phyloP scores from a whole-genome alignment of 2,888 invertebrate species.

The Atherix ibis region DNA sequence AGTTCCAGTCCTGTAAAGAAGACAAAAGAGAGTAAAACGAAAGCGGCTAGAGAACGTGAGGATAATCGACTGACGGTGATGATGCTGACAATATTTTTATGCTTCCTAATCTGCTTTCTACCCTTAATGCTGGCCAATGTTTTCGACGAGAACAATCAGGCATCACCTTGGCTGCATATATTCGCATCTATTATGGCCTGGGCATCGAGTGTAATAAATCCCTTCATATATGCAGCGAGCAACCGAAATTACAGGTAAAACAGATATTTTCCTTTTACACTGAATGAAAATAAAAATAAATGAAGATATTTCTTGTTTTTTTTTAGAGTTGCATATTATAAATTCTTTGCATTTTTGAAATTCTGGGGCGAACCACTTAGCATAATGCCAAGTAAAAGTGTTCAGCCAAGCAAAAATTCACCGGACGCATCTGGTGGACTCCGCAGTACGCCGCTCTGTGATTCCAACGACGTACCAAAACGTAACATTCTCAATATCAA shows the following conservation, averaged over 20 bases:
- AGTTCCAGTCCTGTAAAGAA: too few relatives aligned
- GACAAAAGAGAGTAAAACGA: slow-evolving; percentile 12
- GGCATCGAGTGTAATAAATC: slow-evolving; percentile 81
- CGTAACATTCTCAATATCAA: slow-evolving; percentile 1
- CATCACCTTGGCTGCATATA: slow-evolving; percentile 60
- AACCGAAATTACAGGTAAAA: slow-evolving; percentile 58
- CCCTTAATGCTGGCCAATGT: slow-evolving; percentile 82
- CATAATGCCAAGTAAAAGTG: slow-evolving; percentile 30
- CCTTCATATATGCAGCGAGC: slow-evolving; percentile 78
- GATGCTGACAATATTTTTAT: slow-evolving; percentile 76
- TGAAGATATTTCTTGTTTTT: background rate
- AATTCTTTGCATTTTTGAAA: slow-evolving; percentile 26
- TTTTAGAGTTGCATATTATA: slow-evolving; percentile 27
- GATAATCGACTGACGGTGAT: slow-evolving; percentile 67
- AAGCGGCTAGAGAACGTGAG: slow-evolving; percentile 36
- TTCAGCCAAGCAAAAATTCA: slow-evolving; percentile 28
- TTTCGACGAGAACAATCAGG: slow-evolving; percentile 57
- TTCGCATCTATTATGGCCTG: slow-evolving; percentile 75
- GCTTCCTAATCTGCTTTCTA: slow-evolving; percentile 72
- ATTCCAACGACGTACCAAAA: slow-evolving; percentile 10
- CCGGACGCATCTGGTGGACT: slow-evolving; percentile 24
- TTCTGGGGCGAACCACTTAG: slow-evolving; percentile 31
- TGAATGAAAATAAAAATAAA: slow-evolving; percentile 2
- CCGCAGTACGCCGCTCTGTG: slow-evolving; percentile 28
- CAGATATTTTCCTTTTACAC: background rate